phyloP scores from a whole-genome alignment of 2,888 invertebrate genomes.

The Stramonita haemastoma region DNA sequence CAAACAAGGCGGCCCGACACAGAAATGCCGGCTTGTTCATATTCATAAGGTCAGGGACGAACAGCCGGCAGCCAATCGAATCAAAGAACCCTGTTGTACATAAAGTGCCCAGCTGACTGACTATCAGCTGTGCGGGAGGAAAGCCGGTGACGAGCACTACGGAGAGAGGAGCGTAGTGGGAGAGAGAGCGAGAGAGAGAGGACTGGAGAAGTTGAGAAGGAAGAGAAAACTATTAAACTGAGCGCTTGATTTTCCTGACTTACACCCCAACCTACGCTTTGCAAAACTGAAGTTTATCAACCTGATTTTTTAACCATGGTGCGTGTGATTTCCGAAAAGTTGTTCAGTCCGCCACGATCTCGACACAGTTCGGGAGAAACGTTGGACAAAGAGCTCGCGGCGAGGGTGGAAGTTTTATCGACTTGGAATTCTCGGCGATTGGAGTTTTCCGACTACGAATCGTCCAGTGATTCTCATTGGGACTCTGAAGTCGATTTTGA shows the following conservation, averaged over 20 bases:
- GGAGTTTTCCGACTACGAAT: conserved; percentile 50
- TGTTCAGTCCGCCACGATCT: conserved; percentile 59
- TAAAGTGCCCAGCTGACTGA: conserved; percentile 37
- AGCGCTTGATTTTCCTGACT: not conserved
- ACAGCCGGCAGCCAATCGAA: conserved; percentile 27
- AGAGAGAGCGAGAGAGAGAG: not conserved
- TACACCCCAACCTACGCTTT: not conserved
- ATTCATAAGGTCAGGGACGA: conserved; percentile 39
- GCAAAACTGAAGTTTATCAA: not conserved
- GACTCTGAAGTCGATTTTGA: conserved; percentile 54
- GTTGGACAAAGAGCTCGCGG: conserved; percentile 57
- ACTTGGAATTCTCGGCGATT: conserved; percentile 43
- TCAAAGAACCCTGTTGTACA: conserved; percentile 41
- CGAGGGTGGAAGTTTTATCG: conserved; percentile 53
- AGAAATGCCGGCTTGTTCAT: conserved; percentile 43
- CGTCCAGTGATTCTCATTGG: conserved; percentile 55
- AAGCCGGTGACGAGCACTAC: conserved; percentile 34
- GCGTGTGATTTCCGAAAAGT: conserved; percentile 60
- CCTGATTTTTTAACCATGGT: conserved; percentile 52
- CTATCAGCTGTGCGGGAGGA: conserved; percentile 36
- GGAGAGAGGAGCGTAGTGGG: not conserved
- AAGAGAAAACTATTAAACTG: not conserved
- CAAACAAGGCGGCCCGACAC: conserved; percentile 13
- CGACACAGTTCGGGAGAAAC: conserved; percentile 66
- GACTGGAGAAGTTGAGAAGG: not conserved